phyloP scores from a whole-genome alignment of 2,113 vertebrate species.

The Machaerirhynchus nigripectus region DNA sequence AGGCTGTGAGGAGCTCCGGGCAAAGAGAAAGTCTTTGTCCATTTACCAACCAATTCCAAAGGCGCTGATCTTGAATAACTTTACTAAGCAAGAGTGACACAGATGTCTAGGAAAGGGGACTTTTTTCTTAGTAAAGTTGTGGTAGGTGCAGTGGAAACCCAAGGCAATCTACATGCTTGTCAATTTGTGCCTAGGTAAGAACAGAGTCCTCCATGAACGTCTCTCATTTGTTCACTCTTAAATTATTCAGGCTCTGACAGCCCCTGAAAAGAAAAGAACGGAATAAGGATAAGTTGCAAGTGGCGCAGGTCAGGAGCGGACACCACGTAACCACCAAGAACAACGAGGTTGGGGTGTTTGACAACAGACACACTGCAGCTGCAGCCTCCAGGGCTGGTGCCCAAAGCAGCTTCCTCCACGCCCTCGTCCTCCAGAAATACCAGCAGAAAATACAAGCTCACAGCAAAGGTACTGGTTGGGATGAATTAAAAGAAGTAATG shows the following conservation, averaged over 20 bases:
- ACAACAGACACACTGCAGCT: constrained; percentile 53
- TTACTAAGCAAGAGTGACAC: constrained; percentile 65
- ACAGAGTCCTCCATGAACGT: constrained; percentile 61
- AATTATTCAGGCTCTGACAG: constrained; percentile 67
- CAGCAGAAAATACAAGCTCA: constrained; percentile 44
- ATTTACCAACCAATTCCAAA: constrained; percentile 63
- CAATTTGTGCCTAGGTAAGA: constrained; percentile 65
- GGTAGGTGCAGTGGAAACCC: constrained; percentile 66
- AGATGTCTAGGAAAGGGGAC: constrained; percentile 48
- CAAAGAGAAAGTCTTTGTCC: constrained; percentile 67
- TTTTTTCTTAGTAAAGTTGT: constrained; percentile 64
- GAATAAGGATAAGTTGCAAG: constrained; percentile 59
- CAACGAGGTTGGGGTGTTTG: constrained; percentile 51
- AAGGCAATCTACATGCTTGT: constrained; percentile 63
- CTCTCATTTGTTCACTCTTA: constrained; percentile 63
- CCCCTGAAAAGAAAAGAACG: constrained; percentile 65
- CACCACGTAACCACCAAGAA: constrained; percentile 58
- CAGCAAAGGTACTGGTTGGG: constrained; percentile 45
- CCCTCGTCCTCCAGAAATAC: constrained; percentile 12
- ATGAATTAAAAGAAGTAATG: constrained; percentile 40
- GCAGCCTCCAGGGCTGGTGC: not conserved
- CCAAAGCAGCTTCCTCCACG: constrained; percentile 13
- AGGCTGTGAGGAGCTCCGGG: constrained; percentile 61
- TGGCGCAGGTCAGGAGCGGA: constrained; percentile 18
- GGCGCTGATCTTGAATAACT: constrained; percentile 64